Evolutionary conservation across 1,140 invertebrate genomes (phyloP).

Genomic region (Drosophila littoralis): DNA sequence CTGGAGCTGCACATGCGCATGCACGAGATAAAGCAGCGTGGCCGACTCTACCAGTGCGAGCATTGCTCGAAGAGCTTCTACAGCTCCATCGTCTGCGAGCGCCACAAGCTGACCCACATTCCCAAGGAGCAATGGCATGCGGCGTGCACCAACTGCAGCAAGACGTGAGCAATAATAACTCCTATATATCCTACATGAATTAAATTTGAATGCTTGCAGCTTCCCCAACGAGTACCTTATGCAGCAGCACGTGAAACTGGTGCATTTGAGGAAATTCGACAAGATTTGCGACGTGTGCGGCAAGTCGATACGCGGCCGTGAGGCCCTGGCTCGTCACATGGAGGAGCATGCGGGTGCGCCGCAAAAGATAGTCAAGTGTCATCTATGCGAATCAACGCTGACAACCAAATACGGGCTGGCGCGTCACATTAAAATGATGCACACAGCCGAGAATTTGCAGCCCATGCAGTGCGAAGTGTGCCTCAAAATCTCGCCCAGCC

Average conservation of each 20-base stretch:
- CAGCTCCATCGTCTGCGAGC: constrained; percentile 60
- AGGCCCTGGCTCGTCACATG: constrained; percentile 69
- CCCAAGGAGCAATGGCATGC: constrained; percentile 68
- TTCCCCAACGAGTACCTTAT: constrained; percentile 68
- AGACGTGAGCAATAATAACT: constrained; percentile 45
- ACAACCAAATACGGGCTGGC: constrained; percentile 72
- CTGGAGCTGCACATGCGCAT: constrained; percentile 73
- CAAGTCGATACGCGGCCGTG: constrained; percentile 62
- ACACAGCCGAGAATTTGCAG: constrained; percentile 63
- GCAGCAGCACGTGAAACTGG: constrained; percentile 70
- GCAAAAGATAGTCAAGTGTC: constrained; percentile 57
- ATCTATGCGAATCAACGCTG: constrained; percentile 66
- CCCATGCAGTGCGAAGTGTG: constrained; percentile 68
- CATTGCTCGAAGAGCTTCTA: constrained; percentile 67
- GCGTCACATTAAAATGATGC: constrained; percentile 76
- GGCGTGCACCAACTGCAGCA: constrained; percentile 55
- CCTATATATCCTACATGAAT: too few relatives aligned
- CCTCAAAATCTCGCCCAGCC: constrained; percentile 66
- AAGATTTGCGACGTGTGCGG: constrained; percentile 81
- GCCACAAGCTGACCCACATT: constrained; percentile 69
- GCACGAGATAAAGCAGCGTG: constrained; percentile 66
- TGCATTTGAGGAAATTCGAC: constrained; percentile 69
- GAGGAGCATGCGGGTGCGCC: constrained; percentile 58
- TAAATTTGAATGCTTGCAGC: constrained; percentile 9
- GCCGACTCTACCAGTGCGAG: constrained; percentile 63